A percentile compares a stretch with the other conserved stretches of the same genome.
These are phyloP conservation scores for Ochropacha duplaris DNA, from an alignment of 2,888 invertebrate species.

Conservation along the genomic window DNA sequence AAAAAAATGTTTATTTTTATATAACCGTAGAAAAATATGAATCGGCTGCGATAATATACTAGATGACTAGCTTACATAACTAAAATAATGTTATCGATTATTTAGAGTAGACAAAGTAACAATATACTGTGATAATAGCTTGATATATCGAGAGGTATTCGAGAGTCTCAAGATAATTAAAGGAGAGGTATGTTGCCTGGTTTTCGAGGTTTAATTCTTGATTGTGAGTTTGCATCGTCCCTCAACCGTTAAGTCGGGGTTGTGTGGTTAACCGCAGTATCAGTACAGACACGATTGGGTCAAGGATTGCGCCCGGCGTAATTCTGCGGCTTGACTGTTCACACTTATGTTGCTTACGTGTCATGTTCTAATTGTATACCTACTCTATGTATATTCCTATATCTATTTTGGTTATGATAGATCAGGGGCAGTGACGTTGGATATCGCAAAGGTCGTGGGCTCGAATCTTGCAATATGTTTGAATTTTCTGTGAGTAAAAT, in stretches of 20 bases:
- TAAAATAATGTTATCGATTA: background rate
- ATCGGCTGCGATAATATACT: background rate
- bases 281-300: slow-evolving; percentile 5
- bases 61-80: background rate
- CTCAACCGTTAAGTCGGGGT: slow-evolving; percentile 2
- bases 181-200: background rate
- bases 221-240: background rate
- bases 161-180: background rate
- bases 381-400: background rate
- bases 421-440: too few relatives aligned
- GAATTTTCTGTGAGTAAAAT: too few relatives aligned
- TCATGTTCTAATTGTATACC: background rate
- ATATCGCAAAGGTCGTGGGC: too few relatives aligned
- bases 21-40: background rate
- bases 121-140: background rate
- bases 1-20: too few relatives aligned
- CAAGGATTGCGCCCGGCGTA: slow-evolving; percentile 17
- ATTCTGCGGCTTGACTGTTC: slow-evolving; percentile 15
- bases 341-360: background rate
- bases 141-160: background rate
- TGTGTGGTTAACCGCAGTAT: slow-evolving; percentile 3
- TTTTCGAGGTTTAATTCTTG: background rate
- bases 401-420: too few relatives aligned
- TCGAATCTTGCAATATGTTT: too few relatives aligned
- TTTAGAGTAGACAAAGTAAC: background rate